A percentile compares a stretch with the other conserved stretches of the same genome.
Evolutionary conservation across 2,797 vertebrate species (phyloP).

Genomic region (Staurois parvus): DNA sequence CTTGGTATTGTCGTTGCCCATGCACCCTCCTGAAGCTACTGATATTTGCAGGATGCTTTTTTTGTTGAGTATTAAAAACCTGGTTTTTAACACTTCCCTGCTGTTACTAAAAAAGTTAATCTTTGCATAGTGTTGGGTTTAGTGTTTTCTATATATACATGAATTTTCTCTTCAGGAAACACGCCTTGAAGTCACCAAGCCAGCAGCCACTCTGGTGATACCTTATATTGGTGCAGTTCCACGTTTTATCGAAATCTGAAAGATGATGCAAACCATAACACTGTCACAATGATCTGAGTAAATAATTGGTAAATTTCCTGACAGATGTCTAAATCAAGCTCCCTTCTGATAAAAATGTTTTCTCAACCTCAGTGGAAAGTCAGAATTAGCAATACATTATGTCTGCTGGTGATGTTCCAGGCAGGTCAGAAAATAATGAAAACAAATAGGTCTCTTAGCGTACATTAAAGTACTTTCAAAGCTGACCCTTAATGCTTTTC

Average conservation of each 20-base stretch:
- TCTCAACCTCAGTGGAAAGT: background rate
- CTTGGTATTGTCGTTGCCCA: too few species aligned
- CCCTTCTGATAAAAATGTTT: slow-evolving; percentile 10
- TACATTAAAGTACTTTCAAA: background rate
- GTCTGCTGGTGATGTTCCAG: background rate
- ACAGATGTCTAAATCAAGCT: slow-evolving; percentile 31
- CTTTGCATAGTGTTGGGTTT: too few species aligned
- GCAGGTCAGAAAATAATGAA: background rate
- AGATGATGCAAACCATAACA: slow-evolving; percentile 11
- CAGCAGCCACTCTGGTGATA: too few species aligned
- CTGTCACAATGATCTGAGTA: background rate
- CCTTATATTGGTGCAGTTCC: background rate
- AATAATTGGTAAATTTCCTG: slow-evolving; percentile 18
- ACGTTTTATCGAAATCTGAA: background rate
- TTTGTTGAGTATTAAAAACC: too few species aligned
- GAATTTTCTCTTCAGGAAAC: too few species aligned
- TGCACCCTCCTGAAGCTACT: too few species aligned
- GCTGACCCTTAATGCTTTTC: background rate
- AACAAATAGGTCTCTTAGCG: background rate
- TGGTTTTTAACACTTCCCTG: too few species aligned
- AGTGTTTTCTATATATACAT: too few species aligned
- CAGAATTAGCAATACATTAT: background rate
- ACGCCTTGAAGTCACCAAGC: too few species aligned
- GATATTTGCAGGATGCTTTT: too few species aligned
- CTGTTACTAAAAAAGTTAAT: too few species aligned